Evolutionary conservation across 1,140 invertebrate genomes (phyloP), one percentile per base, ranked within the genome.

Genomic region (Sitophilus oryzae): DNA sequence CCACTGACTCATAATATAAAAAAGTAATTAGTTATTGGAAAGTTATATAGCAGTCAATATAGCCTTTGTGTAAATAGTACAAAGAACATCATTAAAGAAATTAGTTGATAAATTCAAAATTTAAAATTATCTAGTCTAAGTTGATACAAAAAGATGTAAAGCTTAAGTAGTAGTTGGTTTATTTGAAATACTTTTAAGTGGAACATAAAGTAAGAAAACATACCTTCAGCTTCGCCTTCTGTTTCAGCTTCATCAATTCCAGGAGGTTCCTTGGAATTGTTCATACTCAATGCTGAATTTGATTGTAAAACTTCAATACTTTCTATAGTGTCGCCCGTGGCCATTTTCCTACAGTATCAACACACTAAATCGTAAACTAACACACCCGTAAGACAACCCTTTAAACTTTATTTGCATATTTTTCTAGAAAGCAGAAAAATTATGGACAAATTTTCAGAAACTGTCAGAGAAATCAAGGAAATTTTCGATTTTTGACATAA

Each of bases 311-410:
- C 75, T 73, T 83, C 79, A 66, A 84, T 83, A 71, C 77, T 78
- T 71, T 82, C 79, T 63, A 81, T 77, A 66, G 74, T 80, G 68
- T 82, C 79, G 63, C 80, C 80, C 69, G 82, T 82, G 79, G 82
- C 82, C 82, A 84, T 84, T 78, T 78, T 77, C 71, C 53, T 47
- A n/a, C 21, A 46, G 34, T 35, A 41, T 37, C 22, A 58, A 15
- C 25, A 50, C 25, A 44, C 36, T 49, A 53, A 38, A 30, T 50
- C 21, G 25, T 20, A 49, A 46, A 50, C 37, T 42, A 14, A 44
- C 19, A 42, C 41, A 37, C 11, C n/a, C 21, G 20, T 23, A 47
- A 51, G 25, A 52, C 52, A 16, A 16, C 25, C 37, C 23, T 30
- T 8, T 30, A 55, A 25, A 53, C 34, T 42, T 57, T 21, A 60